Evolutionary conservation across 2,113 vertebrate genomes (phyloP).

Genomic region (Nestor notabilis): DNA sequence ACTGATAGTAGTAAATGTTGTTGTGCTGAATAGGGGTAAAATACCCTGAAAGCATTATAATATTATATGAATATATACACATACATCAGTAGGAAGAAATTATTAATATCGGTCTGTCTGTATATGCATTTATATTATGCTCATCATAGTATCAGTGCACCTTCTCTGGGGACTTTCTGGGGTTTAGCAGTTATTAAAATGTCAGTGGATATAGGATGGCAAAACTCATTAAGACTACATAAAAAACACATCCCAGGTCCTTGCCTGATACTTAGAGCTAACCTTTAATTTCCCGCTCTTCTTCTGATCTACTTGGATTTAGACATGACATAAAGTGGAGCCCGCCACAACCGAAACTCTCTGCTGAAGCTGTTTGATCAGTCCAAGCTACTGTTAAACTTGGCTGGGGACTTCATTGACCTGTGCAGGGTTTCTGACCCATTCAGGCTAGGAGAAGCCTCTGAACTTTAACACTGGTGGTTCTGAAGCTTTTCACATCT

Average conservation of each 20-base stretch:
- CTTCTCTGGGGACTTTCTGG: conserved; percentile 44
- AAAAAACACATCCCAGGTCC: not conserved
- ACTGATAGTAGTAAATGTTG: conserved; percentile 73
- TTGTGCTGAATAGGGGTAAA: conserved; percentile 67
- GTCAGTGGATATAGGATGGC: conserved; percentile 40
- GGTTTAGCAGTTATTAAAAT: conserved; percentile 66
- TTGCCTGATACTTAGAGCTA: not conserved
- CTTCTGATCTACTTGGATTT: not conserved
- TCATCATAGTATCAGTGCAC: conserved; percentile 34
- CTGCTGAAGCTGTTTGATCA: not conserved
- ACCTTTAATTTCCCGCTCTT: conserved; percentile 10
- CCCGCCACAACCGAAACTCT: not conserved
- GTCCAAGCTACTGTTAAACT: not conserved
- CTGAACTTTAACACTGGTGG: not conserved
- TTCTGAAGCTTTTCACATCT: not conserved
- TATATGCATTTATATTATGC: conserved; percentile 67
- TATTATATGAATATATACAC: conserved; percentile 54
- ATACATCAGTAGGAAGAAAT: conserved; percentile 34
- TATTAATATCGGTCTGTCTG: conserved; percentile 66
- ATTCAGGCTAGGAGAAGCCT: not conserved
- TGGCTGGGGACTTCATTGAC: not conserved
- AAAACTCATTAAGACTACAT: conserved; percentile 47
- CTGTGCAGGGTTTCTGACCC: not conserved
- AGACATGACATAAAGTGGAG: not conserved
- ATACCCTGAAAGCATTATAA: conserved; percentile 64